Base-by-base conservation (phyloP, 2,113 vertebrate genomes). In the Struthio camelus region DNA sequence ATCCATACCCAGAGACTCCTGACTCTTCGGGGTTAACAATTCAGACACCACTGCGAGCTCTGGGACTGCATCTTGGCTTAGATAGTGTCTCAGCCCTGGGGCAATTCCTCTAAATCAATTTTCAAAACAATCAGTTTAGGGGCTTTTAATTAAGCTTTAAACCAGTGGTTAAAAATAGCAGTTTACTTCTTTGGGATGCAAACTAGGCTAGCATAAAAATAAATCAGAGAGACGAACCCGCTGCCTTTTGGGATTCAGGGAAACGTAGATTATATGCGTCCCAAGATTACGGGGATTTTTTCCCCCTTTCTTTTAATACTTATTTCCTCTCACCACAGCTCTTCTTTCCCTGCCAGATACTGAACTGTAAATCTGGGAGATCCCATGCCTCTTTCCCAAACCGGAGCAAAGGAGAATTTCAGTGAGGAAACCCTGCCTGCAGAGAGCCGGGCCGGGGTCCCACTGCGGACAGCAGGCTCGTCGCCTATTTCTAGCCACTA, bases 101-200 rank as follows among this genome's bases (percentile, higher is more conserved):
- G 95, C 95, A 61, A 87, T 89, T 95, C 96, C 95, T 97, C 94
- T 96, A 96, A 97, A 97, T 96, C 97, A 96, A 97, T 97, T 97
- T 97, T 94, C 95, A 95, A 94, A 97, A 97, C 96, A 97, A 96
- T 96, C 96, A 94, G 97, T 96, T 95, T 94, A 97, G 96, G 94
- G 95, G 92, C 96, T 97, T 97, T 96, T 97, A 96, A 96, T 97
- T 97, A 97, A 97, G 96, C 97, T 96, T 97, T 97, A 94, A 96
- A 95, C 75, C 91, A 48, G 91, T 24, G 94, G 95, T 96, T 96
- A 96, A 96, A 97, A 97, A 97, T 96, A 96, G 96, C 97, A 81
- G 95, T 95, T 97, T 95, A 82, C 94, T 95, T 96, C 95, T 97
- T 95, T 94, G 95, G 96, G 97, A 96, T 97, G 95, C 97, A 96